These are phyloP conservation scores for Metallyticus violacea DNA, from an alignment of 2,888 invertebrate genomes.

Conservation along the genomic window DNA sequence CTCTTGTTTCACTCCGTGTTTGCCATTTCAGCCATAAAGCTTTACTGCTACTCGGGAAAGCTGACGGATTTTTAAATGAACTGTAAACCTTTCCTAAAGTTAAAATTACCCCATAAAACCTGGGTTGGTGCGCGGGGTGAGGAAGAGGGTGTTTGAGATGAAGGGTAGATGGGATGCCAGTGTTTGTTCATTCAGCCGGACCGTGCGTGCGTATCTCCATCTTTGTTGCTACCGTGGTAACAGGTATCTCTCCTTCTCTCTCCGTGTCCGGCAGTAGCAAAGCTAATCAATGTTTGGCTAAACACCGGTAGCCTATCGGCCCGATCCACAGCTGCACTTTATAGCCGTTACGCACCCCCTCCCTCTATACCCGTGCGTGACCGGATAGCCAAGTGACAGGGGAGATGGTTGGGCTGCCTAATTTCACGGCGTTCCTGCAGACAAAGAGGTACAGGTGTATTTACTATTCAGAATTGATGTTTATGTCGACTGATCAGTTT, in stretches of 20 bases:
- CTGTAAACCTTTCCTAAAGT: slow-evolving; percentile 16
- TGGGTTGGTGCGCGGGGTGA: not conserved
- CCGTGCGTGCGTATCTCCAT: not conserved
- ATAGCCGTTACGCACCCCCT: slow-evolving; percentile 1
- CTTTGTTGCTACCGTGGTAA: not conserved
- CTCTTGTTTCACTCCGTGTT: slow-evolving; percentile 8
- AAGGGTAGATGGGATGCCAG: not conserved
- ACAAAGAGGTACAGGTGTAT: too few relatives aligned
- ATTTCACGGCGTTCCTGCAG: slow-evolving; percentile 6
- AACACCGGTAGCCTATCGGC: slow-evolving; percentile 8
- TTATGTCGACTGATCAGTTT: too few relatives aligned
- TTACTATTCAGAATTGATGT: too few relatives aligned
- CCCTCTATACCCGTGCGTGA: not conserved
- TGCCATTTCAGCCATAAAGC: slow-evolving; percentile 4
- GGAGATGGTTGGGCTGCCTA: slow-evolving; percentile 4
- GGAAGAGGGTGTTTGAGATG: too few relatives aligned
- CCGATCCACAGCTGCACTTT: slow-evolving; percentile 12
- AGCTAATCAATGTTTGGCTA: slow-evolving; percentile 13
- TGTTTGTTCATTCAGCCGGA: slow-evolving; percentile 12
- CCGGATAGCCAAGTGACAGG: not conserved
- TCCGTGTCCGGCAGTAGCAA: not conserved
- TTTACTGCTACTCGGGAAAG: not conserved
- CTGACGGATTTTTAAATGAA: slow-evolving; percentile 21
- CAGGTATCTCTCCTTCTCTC: not conserved
- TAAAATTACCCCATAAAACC: slow-evolving; percentile 19